Evolutionary conservation across 35 echinoderm and acorn worm genomes (phyloP).

Genomic region (Heliocidaris tuberculata): DNA sequence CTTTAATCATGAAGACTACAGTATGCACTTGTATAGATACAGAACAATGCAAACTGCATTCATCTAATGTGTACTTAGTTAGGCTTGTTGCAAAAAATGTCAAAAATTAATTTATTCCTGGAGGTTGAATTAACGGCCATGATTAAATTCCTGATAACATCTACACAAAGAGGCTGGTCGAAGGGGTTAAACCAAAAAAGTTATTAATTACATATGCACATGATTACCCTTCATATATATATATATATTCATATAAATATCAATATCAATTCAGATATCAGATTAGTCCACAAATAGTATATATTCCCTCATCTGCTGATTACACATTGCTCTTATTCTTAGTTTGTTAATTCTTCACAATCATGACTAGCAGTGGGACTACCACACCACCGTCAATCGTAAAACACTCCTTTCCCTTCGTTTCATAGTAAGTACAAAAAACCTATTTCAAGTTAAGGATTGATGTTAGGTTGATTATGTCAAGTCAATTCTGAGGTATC

Average conservation of each 20-base stretch:
- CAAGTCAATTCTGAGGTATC: background rate
- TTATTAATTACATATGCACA: background rate
- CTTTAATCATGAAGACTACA: background rate
- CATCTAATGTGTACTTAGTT: background rate
- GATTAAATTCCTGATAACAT: background rate
- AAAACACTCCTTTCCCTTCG: background rate
- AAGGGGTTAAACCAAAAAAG: background rate
- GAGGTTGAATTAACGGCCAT: background rate
- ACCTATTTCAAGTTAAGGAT: background rate
- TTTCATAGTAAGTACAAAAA: background rate
- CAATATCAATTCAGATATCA: background rate
- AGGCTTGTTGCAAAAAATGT: background rate
- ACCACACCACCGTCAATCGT: background rate
- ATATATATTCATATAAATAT: background rate
- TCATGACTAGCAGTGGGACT: background rate
- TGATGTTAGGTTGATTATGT: background rate
- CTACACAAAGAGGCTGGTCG: background rate
- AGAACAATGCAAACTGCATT: background rate
- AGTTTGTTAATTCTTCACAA: background rate
- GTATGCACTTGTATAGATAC: background rate
- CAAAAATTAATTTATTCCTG: background rate
- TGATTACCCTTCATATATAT: constrained; percentile 1
- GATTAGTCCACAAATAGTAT: background rate
- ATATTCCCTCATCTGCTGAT: background rate
- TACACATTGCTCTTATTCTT: background rate